Base-by-base conservation (phyloP, 2,888 invertebrate species). In the Dascillus cervinus region DNA sequence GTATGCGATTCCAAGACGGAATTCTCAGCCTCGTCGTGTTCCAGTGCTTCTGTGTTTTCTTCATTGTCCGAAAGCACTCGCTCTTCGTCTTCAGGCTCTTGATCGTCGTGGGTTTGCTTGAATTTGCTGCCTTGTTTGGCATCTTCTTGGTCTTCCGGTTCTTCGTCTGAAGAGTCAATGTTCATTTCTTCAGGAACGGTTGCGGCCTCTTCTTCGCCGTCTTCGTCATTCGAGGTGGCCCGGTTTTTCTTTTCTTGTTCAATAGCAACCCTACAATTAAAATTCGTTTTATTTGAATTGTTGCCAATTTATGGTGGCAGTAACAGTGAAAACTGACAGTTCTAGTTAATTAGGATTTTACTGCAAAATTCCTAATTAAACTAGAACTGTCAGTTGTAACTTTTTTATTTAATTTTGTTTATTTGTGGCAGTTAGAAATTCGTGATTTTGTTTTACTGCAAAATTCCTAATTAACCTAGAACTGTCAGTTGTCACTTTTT, bases 121-220 rank as follows among this genome's bases (percentile, higher is more conserved):
- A 49, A 53, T 43, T 57, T 71, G 61, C 43, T 67, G 1, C 50
- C 45, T 8, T 47, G 32, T 67, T 49, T 65, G 40, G 53, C 71
- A 64, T 46, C 70, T 36, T 75, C 75, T 8, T 66, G 66, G 44
- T 75, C 77, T 11, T 74, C 73, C 5, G 67, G 72, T 34, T 84
- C 83, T 37, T 78, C 79, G 41, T 82, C 82, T 0, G 80, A 78
- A 42, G 79, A 79, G 29, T 36, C 31, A 8, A 4, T 20, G 17
- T 33, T 31, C 29, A 29, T 11, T 25, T 31, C 6, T 14, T 19
- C n/a, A 33, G 37, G 15, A 42, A 42, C 29, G 32, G 19, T 30
- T 40, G 30, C 26, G 20, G 35, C 34, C 38, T 54, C 52, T 6
- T 65, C 66, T 12, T 66, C 65, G 23, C 66, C 62, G 3, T 60